Evolutionary conservation across 1,140 invertebrate genomes (phyloP).

Genomic region (Tetragonula clypearis): DNA sequence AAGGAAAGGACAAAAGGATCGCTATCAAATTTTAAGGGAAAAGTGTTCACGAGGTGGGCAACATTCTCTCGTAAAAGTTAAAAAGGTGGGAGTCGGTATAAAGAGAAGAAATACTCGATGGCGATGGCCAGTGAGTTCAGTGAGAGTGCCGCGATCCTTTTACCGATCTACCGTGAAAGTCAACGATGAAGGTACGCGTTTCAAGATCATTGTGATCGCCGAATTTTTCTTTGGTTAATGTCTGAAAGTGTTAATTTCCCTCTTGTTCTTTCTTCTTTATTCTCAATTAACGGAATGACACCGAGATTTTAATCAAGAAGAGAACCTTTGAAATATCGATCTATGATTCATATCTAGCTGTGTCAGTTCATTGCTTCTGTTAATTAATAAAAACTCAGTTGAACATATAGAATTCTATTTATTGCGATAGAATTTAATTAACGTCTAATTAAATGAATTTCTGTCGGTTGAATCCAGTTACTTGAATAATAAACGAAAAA

Average conservation of each 20-base stretch:
- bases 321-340: not conserved
- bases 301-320: not conserved
- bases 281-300: not conserved
- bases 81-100: constrained; percentile 78
- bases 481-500: not conserved
- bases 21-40: not conserved
- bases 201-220: constrained; percentile 11
- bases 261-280: not conserved
- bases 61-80: constrained; percentile 46
- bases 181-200: constrained; percentile 75
- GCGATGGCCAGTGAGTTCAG: constrained; percentile 78
- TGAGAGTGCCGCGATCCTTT: constrained; percentile 80
- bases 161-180: constrained; percentile 74
- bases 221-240: constrained; percentile 12
- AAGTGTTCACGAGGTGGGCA: not conserved
- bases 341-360: not conserved
- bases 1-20: not conserved
- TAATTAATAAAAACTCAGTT: not conserved
- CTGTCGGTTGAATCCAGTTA: not conserved
- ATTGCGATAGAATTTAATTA: no score
- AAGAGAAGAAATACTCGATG: constrained; percentile 76
- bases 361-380: not conserved
- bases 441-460: not conserved
- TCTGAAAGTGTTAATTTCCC: constrained; percentile 62
- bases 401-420: not conserved